Evolutionary conservation across 1,140 invertebrate genomes (phyloP).

Genomic region (Eulimnadia texana): DNA sequence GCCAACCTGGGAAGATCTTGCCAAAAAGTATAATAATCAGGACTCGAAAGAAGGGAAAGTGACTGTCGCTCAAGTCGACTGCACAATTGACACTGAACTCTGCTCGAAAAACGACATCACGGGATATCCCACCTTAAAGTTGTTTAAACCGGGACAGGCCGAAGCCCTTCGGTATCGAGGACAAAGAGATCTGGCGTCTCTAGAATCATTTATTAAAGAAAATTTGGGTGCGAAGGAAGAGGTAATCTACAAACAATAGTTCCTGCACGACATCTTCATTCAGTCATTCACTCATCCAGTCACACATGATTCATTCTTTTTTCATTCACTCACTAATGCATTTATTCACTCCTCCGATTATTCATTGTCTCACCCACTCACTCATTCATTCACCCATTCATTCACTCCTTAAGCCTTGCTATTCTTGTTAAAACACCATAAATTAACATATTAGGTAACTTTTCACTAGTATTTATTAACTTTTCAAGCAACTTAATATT

Average conservation of each 20-base stretch:
- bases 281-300: too few species aligned
- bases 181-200: slow-evolving; percentile 47
- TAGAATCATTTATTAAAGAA: slow-evolving; percentile 54
- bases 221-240: slow-evolving; percentile 3
- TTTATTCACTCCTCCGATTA: too few species aligned
- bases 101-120: slow-evolving; percentile 58
- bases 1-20: slow-evolving; percentile 55
- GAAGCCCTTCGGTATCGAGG: slow-evolving; percentile 51
- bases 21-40: slow-evolving; percentile 47
- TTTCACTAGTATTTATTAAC: slow-evolving; percentile 14
- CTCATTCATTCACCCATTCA: too few species aligned
- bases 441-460: not conserved
- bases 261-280: too few species aligned
- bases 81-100: slow-evolving; percentile 48
- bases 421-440: too few species aligned
- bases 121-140: slow-evolving; percentile 59
- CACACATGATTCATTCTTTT: too few species aligned
- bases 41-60: slow-evolving; percentile 42
- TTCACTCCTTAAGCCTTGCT: too few species aligned
- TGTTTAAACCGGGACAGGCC: slow-evolving; percentile 44
- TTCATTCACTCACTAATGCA: not conserved
- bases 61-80: slow-evolving; percentile 58
- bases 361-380: too few species aligned
- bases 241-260: too few species aligned
- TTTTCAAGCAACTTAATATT: too few species aligned